Conservation (phyloP, 2,888 invertebrate genomes). For the Cyrtodaria siliqua region DNA sequence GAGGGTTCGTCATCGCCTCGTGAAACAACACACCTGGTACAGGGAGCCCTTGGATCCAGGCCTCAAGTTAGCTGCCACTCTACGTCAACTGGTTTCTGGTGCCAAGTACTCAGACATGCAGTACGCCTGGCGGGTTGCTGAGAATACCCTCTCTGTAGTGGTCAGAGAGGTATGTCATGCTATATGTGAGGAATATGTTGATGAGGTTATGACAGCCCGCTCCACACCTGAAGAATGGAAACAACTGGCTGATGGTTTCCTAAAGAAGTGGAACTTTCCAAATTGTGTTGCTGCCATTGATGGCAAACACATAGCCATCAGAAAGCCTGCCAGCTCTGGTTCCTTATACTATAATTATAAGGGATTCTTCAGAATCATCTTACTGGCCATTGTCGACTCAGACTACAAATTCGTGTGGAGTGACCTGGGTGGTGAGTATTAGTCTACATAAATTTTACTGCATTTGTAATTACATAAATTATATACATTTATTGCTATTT, state of each 20-base stretch:
- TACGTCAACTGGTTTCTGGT: constrained; percentile 47
- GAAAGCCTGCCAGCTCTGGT: constrained; percentile 31
- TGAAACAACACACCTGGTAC: constrained; percentile 15
- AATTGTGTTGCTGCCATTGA: constrained; percentile 39
- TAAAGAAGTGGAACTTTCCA: constrained; percentile 31
- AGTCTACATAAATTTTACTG: constrained; percentile 24
- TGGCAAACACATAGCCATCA: constrained; percentile 40
- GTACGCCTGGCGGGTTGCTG: constrained; percentile 51
- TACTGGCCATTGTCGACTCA: constrained; percentile 34
- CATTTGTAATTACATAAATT: constrained; percentile 19
- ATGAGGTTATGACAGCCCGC: constrained; percentile 36
- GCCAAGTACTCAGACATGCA: constrained; percentile 35
- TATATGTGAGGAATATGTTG: constrained; percentile 50
- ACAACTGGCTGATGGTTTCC: constrained; percentile 32
- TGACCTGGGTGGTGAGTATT: constrained; percentile 25
- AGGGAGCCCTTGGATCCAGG: constrained; percentile 36
- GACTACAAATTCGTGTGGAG: constrained; percentile 54
- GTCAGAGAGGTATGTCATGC: constrained; percentile 60
- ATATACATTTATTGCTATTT: constrained; percentile 31
- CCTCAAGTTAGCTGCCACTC: constrained; percentile 29
- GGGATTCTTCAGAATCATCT: constrained; percentile 26
- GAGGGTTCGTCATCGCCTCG: constrained; percentile 31
- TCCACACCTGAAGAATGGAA: constrained; percentile 46
- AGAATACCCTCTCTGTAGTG: constrained; percentile 46
- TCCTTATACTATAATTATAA: constrained; percentile 48